phyloP scores from a whole-genome alignment of 2,113 vertebrate genomes.

The Potamarius usumacintae region DNA sequence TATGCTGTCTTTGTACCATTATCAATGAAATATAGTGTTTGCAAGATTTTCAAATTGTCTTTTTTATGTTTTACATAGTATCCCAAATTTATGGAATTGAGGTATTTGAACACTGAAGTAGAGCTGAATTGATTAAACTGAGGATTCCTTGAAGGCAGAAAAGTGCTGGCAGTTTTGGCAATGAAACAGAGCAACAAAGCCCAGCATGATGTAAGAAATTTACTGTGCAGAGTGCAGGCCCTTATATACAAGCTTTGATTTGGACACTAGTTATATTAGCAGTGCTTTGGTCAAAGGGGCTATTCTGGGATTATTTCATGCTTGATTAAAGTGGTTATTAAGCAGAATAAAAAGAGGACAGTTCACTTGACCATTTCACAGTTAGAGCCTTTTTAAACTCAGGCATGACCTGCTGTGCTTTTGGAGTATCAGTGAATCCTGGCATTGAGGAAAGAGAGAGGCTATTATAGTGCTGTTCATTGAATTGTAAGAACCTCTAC shows the following conservation, averaged over 20 bases:
- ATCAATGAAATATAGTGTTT: too few species aligned
- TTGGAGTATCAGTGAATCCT: not conserved
- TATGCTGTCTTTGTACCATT: too few species aligned
- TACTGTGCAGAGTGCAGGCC: not conserved
- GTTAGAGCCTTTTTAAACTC: not conserved
- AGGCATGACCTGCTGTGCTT: not conserved
- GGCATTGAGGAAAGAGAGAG: not conserved
- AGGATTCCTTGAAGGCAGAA: not conserved
- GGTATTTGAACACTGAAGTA: slow-evolving; percentile 33
- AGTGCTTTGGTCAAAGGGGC: not conserved
- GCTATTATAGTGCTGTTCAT: not conserved
- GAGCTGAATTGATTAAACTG: slow-evolving; percentile 19
- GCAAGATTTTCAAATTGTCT: too few species aligned
- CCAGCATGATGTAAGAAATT: not conserved
- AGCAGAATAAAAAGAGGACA: not conserved
- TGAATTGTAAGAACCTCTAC: slow-evolving; percentile 4
- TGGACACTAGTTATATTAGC: not conserved
- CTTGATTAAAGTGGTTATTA: not conserved
- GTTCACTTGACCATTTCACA: slow-evolving; percentile 1
- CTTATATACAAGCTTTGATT: not conserved
- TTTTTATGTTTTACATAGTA: too few species aligned
- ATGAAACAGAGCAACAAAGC: not conserved
- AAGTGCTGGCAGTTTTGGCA: not conserved
- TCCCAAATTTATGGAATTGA: not conserved
- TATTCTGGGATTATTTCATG: not conserved